A percentile compares a stretch with the other conserved stretches of the same genome.
These are phyloP conservation scores for Marmota monax DNA, from an alignment of 2,113 vertebrate genomes.

Conservation along the genomic window DNA sequence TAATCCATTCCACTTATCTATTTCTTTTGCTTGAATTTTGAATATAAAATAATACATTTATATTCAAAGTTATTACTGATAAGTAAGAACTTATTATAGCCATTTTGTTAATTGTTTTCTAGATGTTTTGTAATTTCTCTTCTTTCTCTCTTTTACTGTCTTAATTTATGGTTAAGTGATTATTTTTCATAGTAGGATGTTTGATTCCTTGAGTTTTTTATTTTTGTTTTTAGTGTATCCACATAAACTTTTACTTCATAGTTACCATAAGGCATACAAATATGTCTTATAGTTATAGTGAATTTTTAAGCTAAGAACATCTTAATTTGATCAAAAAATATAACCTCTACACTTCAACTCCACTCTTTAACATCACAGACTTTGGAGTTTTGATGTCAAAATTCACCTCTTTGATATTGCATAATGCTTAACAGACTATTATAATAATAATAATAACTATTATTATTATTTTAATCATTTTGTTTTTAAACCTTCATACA, in stretches of 20 bases:
- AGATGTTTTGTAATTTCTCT: neutral
- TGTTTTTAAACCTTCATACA: neutral
- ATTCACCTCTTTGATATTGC: neutral
- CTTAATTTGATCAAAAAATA: too few relatives aligned
- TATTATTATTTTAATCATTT: neutral
- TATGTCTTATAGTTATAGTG: too few relatives aligned
- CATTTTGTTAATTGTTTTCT: neutral
- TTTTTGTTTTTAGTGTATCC: neutral
- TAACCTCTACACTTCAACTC: too few relatives aligned
- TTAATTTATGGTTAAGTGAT: neutral
- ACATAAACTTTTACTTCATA: neutral
- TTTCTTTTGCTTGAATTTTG: neutral
- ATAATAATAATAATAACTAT: too few relatives aligned
- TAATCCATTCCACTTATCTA: neutral
- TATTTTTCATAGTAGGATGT: neutral
- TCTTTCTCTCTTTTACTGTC: neutral
- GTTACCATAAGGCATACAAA: neutral
- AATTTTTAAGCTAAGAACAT: too few relatives aligned
- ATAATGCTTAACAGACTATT: neutral
- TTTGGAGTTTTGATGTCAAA: too few relatives aligned
- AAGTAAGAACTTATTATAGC: neutral
- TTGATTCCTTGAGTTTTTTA: neutral
- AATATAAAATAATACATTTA: neutral
- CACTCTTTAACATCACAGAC: too few relatives aligned
- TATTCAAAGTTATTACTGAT: neutral